phyloP scores from a whole-genome alignment of 2,888 invertebrate species.

The Danaus chrysippus region DNA sequence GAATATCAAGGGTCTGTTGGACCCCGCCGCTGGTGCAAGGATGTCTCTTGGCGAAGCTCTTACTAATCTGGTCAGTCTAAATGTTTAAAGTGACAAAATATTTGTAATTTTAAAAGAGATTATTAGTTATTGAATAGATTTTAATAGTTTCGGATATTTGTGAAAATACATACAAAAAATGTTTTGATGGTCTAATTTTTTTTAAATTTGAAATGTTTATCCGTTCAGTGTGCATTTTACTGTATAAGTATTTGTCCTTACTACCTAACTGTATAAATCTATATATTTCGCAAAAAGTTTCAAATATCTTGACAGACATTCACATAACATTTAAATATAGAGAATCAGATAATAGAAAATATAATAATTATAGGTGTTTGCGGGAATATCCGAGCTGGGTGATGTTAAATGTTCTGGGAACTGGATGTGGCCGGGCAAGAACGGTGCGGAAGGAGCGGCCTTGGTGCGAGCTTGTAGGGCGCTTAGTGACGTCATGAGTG shows the following conservation, averaged over 20 bases:
- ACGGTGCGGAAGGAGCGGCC: slow-evolving; percentile 93
- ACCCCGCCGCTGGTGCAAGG: slow-evolving; percentile 92
- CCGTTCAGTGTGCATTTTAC: no score
- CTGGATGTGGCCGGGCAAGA: slow-evolving; percentile 99
- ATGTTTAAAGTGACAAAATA: no score
- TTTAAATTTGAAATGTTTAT: no score
- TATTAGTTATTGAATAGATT: no score
- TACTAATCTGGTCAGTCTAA: slow-evolving; percentile 90
- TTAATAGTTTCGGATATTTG: no score
- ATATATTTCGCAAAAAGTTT: no score
- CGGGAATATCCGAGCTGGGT: slow-evolving; percentile 81
- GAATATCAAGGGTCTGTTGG: slow-evolving; percentile 94
- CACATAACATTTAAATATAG: background rate
- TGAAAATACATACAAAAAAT: no score
- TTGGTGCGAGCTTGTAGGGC: slow-evolving; percentile 92
- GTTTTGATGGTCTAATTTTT: no score
- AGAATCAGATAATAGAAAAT: background rate
- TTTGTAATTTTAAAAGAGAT: no score
- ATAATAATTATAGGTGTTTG: slow-evolving; percentile 77
- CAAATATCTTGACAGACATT: no score
- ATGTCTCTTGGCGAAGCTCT: slow-evolving; percentile 97
- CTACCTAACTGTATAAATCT: no score
- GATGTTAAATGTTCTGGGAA: slow-evolving; percentile 99
- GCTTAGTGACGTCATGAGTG: slow-evolving; percentile 90
- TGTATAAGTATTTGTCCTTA: no score